Conservation (phyloP, 2,888 invertebrate genomes). For the Embidobia sp. region DNA sequence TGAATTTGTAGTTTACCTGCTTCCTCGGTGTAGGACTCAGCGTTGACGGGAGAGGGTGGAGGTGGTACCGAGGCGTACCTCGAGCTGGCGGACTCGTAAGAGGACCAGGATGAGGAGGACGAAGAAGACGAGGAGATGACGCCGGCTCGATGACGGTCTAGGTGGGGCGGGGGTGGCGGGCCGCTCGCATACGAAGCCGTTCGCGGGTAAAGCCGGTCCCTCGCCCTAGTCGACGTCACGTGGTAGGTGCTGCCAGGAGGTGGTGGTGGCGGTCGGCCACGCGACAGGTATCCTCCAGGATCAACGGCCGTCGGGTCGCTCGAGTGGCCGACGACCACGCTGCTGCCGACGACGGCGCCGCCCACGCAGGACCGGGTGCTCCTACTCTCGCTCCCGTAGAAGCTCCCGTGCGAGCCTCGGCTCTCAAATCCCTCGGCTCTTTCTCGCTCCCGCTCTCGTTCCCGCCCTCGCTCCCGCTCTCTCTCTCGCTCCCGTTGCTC, state of each 20-base stretch:
- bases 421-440: conserved; percentile 77
- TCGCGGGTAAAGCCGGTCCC: conserved; percentile 79
- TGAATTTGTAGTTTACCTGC: too few species aligned
- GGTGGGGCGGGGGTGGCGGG: conserved; percentile 80
- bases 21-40: conserved; percentile 77
- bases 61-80: conserved; percentile 78
- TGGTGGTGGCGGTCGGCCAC: conserved; percentile 76
- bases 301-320: conserved; percentile 75
- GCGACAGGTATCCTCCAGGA: conserved; percentile 78
- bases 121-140: conserved; percentile 72
- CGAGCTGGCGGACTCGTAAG: conserved; percentile 77
- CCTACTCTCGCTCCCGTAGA: conserved; percentile 76
- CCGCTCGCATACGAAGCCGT: conserved; percentile 79
- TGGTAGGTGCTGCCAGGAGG: conserved; percentile 77
- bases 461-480: too few species aligned
- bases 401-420: conserved; percentile 81
- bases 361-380: conserved; percentile 72
- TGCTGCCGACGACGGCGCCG: conserved; percentile 68
- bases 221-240: conserved; percentile 80
- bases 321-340: conserved; percentile 75
- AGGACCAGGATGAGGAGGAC: conserved; percentile 78
- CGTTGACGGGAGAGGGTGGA: conserved; percentile 77
- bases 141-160: conserved; percentile 77
- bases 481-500: too few species aligned
- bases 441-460: conserved; percentile 53